Base-by-base conservation (phyloP, 1,140 invertebrate species). In the Drosophila micromelanica region DNA sequence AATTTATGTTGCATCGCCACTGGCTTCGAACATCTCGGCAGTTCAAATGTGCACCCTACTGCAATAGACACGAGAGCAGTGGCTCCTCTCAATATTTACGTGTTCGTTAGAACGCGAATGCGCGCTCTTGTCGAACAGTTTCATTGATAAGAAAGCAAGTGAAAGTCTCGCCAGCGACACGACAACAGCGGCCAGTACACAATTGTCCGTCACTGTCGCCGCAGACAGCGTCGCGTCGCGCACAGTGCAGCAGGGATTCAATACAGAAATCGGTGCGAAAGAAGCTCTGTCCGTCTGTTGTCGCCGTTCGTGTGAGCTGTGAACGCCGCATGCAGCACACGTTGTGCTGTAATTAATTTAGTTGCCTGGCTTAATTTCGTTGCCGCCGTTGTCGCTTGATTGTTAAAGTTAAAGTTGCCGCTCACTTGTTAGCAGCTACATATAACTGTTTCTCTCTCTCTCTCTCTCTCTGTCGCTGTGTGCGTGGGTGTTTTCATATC, bases 101-200 rank as follows among this genome's bases (percentile, higher is more conserved):
- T 51, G 12, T 35, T 23, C 42, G 49, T 52, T 54, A 23, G 17
- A 37, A 37, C 35, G 68, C 62, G 76, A 64, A 42, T 71, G 67
- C 72, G 68, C 63, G 32, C 51, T 57, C 45, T 43, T 27, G 23
- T 64, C 63, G 48, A 42, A 72, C 27, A 55, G 63, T 45, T 76
- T 81, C 82, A 87, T 87, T 87, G 82, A 87, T 87, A 87, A 87
- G 82, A 71, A 77, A 46, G 38, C 75, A 61, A 68, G 73, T 78
- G 73, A 76, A 76, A 76, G 76, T 63, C 51, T 57, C 54, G 49
- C 13, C n/a, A 52, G 46, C 15, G 30, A 46, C 13, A 32, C 46
- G 32, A 65, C 32, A 64, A 38, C 57, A n/a, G 46, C 35, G 55
- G 62, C 30, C 62, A 72, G 69, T 72, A 67, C 62, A 72, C 37